Percentiles rank a stretch among this genome's conserved stretches.
Evolutionary conservation across 92 coral and sea anemone genomes (phyloP).

Genomic region (Umimayanthus kanabou): DNA sequence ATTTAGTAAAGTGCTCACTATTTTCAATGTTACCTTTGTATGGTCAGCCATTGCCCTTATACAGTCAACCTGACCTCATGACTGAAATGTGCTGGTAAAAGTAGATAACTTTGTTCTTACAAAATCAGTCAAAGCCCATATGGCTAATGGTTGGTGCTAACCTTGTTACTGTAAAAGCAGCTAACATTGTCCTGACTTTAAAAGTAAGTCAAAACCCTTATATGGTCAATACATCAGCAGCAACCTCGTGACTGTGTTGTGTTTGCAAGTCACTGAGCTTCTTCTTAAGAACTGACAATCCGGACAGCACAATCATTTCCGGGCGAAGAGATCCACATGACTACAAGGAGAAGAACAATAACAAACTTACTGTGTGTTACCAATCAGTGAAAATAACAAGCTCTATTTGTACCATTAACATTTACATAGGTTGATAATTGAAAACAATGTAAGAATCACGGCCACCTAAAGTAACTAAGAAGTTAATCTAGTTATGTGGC

Average conservation of each 20-base stretch:
- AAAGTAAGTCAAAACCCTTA: conserved; percentile 6
- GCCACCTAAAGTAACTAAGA: no score
- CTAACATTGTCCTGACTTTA: not conserved
- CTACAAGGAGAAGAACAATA: conserved; percentile 50
- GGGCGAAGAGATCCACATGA: conserved; percentile 93
- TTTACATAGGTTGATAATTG: no score
- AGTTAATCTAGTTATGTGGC: no score
- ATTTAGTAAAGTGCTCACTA: no score
- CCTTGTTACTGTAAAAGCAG: not conserved
- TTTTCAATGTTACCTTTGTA: no score
- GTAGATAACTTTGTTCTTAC: no score
- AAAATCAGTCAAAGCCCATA: not conserved
- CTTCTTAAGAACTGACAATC: conserved; percentile 86
- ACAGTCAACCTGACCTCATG: not conserved
- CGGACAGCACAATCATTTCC: conserved; percentile 89
- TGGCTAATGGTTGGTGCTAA: not conserved
- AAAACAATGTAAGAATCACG: no score
- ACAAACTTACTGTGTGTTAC: not conserved
- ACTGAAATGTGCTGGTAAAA: not conserved
- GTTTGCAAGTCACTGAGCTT: conserved; percentile 97
- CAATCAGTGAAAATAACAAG: not conserved
- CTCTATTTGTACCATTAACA: no score
- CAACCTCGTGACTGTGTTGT: conserved; percentile 99
- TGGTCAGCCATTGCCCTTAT: no score
- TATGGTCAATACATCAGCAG: conserved; percentile 96